Percentiles rank a stretch among this genome's conserved stretches.
These are phyloP conservation scores for Tiliqua scincoides DNA, from an alignment of 2,113 vertebrate genomes.

Conservation along the genomic window DNA sequence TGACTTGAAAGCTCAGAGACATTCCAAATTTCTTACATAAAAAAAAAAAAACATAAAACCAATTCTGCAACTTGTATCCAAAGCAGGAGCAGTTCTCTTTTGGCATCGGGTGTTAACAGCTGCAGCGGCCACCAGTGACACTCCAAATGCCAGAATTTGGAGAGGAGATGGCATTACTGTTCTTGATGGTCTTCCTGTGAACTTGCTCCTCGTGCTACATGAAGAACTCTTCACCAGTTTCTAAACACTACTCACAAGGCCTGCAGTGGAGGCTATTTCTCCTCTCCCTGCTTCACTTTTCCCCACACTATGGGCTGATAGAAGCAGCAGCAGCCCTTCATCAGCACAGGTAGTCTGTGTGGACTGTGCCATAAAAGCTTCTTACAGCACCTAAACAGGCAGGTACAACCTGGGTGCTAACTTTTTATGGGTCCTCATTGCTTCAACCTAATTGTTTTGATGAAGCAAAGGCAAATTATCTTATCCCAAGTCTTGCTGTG, in stretches of 20 bases:
- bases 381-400: neutral
- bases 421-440: neutral
- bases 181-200: slow-evolving; percentile 21
- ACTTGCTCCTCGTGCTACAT: neutral
- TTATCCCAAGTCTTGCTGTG: neutral
- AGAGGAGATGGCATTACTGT: slow-evolving; percentile 21
- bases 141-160: neutral
- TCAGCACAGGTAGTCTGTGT: too few relatives aligned
- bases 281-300: neutral
- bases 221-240: neutral
- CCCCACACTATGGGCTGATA: neutral
- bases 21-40: neutral
- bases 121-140: neutral
- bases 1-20: slow-evolving; percentile 45
- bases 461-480: neutral
- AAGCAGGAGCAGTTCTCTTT: slow-evolving; percentile 39
- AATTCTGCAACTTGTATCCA: slow-evolving; percentile 35
- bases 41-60: neutral
- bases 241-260: neutral
- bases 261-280: neutral
- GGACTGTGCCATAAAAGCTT: neutral
- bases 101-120: neutral
- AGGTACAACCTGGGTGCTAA: neutral
- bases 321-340: neutral
- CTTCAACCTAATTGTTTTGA: neutral